Evolutionary conservation across 2,888 invertebrate genomes (phyloP).

Genomic region (Lampropteryx suffumata): DNA sequence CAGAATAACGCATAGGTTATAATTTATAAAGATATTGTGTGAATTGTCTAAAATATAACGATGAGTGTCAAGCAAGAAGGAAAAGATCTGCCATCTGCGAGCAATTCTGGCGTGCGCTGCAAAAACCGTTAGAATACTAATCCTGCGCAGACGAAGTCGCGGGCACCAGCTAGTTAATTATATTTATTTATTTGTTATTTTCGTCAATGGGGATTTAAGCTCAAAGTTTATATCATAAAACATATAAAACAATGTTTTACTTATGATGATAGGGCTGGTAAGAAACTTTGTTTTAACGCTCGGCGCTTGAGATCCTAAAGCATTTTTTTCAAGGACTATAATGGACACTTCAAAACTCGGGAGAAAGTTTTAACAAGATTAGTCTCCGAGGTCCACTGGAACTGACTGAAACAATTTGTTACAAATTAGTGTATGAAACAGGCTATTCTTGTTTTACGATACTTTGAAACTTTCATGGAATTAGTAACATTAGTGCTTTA

Average conservation of each 20-base stretch:
- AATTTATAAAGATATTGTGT: no score
- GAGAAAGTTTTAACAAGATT: conserved; percentile 49
- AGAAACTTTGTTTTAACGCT: conserved; percentile 20
- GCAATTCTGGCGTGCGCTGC: no score
- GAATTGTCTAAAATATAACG: no score
- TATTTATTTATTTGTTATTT: no score
- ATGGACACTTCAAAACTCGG: conserved; percentile 25
- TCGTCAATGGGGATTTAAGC: no score
- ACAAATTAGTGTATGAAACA: conserved; percentile 45
- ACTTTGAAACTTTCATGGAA: conserved; percentile 5
- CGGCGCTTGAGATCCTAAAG: conserved; percentile 13
- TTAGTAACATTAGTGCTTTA: not conserved
- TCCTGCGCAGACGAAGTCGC: no score
- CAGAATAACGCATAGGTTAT: no score
- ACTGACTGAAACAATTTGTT: conserved; percentile 48
- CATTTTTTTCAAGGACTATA: conserved; percentile 31
- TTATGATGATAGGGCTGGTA: conserved; percentile 4
- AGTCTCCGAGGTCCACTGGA: conserved; percentile 42
- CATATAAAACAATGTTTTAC: not conserved
- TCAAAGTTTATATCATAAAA: no score
- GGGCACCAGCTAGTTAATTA: no score
- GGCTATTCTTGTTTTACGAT: conserved; percentile 28
- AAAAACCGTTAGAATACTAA: no score
- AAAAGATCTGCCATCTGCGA: no score
- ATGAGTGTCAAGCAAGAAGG: no score